Evolutionary conservation across 2,888 invertebrate species (phyloP), one percentile per base, ranked within the genome.

Genomic region (Phytoseiulus persimilis): DNA sequence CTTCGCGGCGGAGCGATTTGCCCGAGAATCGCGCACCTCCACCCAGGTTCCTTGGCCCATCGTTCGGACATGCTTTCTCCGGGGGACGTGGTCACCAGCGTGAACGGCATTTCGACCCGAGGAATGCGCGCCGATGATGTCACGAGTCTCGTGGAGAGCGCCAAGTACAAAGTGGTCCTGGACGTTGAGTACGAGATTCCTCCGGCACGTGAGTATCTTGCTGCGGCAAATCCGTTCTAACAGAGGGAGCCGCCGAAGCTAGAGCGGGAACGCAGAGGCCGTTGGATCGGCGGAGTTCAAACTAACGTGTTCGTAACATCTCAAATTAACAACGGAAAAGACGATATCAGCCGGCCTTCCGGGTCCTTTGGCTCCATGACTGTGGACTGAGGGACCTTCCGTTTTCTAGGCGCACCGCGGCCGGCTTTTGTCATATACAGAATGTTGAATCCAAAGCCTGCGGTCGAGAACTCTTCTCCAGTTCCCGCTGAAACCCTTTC

Each of bases 381-480:
- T 87, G 45, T 87, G 87, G 87, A 87, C 87, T 87, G 87, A 87
- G 87, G 87, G 87, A 87, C 87, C 87, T 31, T 87, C 87, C 87
- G 33, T 87, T 65, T 65, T 87, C 87, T 45, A 87, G 87, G 87
- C 39, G 39, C 87, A 39, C 87, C 87, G 87, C 32, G 87, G 87
- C 87, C 87, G 32, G 33, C 87, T 33, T 87, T 87, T 45, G 87
- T 87, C 87, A 33, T 39, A 45, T 87, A 87, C 87, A 87, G 45
- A 87, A 33, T 87, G 87, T 87, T 33, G 87, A 87, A 33, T 45
- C 87, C 87, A 32, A 32, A 45, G 31, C 0, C 32, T 33, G 39
- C 87, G 33, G 87, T 87, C 23, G 87, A 87, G 65, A 65, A 65
- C 65, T 23, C 65, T 65, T 65, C 65, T 14, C 65, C 65, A 28